These are phyloP conservation scores for Accipiter cooperii DNA, from an alignment of 2,113 vertebrate species.

Conservation along the genomic window DNA sequence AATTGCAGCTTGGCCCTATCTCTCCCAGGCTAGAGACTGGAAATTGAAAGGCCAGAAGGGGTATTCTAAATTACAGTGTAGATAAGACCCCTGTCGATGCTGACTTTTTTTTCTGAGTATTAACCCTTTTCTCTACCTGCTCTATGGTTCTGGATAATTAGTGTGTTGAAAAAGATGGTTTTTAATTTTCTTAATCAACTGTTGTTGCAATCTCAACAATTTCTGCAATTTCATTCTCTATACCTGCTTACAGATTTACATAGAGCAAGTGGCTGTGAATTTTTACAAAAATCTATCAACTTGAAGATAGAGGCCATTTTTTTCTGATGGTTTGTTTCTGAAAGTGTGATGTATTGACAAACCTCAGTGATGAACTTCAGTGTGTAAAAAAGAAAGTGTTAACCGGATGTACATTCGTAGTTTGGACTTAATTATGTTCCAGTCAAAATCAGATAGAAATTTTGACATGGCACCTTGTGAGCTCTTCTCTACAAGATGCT, in stretches of 20 bases:
- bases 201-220: neutral
- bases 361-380: neutral
- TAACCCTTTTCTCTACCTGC: neutral
- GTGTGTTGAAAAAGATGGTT: fast-evolving
- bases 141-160: neutral
- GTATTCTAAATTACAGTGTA: neutral
- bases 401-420: neutral
- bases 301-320: neutral
- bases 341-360: neutral
- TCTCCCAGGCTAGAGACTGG: neutral
- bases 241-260: neutral
- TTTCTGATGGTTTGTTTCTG: neutral
- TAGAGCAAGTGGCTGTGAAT: neutral
- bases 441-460: neutral
- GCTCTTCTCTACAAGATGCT: neutral
- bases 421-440: neutral
- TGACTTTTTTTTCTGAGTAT: neutral
- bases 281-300: neutral
- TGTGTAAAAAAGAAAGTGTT: neutral
- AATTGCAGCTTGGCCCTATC: neutral
- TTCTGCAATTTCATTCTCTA: neutral
- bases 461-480: neutral
- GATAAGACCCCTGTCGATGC: neutral
- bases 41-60: neutral
- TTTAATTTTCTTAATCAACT: neutral